Evolutionary conservation across 1,140 invertebrate genomes (phyloP).

Genomic region (Solen grandis): DNA sequence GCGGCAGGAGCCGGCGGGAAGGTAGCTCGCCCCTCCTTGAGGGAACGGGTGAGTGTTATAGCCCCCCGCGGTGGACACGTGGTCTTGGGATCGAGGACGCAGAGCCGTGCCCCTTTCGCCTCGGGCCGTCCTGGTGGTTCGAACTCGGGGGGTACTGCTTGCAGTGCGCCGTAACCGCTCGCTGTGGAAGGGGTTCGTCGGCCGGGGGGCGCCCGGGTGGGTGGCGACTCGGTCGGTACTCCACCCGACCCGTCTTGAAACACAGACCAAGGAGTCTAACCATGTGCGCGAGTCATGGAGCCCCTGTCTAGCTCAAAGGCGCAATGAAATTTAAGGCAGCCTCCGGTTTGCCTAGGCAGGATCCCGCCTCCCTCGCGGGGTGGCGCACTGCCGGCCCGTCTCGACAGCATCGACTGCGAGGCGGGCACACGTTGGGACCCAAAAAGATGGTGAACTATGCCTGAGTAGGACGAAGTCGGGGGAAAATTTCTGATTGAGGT

Average conservation of each 20-base stretch:
- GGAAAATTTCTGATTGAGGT: constrained; percentile 94
- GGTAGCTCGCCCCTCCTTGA: too few relatives aligned
- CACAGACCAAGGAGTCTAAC: constrained; percentile 95
- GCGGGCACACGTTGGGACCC: constrained; percentile 89
- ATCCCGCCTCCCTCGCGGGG: constrained; percentile 81
- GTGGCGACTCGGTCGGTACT: constrained; percentile 49
- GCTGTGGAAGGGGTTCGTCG: neutral
- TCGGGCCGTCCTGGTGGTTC: too few relatives aligned
- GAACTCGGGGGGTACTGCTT: too few relatives aligned
- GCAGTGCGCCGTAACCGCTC: too few relatives aligned
- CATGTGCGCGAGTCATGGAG: constrained; percentile 90
- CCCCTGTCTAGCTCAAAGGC: constrained; percentile 85
- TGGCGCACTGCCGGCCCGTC: constrained; percentile 83
- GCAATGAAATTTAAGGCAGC: constrained; percentile 84
- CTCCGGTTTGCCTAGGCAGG: constrained; percentile 70
- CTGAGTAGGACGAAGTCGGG: constrained; percentile 92
- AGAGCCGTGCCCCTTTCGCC: too few relatives aligned
- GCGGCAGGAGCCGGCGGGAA: constrained; percentile 78
- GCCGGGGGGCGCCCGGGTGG: constrained; percentile 53
- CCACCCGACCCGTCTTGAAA: constrained; percentile 92
- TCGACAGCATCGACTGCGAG: constrained; percentile 77
- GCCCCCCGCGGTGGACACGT: too few relatives aligned
- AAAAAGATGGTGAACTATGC: constrained; percentile 96
- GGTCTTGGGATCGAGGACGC: too few relatives aligned
- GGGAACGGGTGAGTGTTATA: too few relatives aligned